phyloP scores from a whole-genome alignment of 1,140 invertebrate genomes.

The Calliopsis andreniformis region DNA sequence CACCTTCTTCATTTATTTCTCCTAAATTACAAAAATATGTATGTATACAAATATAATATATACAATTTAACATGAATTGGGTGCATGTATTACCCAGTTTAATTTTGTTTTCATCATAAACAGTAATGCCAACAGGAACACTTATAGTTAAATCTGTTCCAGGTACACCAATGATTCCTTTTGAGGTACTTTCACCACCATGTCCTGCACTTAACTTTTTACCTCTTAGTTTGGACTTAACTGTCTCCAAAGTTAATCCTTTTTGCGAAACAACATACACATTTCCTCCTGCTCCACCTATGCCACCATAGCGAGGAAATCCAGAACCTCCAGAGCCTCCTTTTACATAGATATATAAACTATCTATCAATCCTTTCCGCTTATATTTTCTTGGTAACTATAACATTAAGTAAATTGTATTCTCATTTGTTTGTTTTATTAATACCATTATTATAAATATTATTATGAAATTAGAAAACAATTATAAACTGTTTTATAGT shows the following conservation, averaged over 20 bases:
- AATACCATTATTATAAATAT: no score
- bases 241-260: conserved; percentile 82
- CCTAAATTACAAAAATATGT: conserved; percentile 78
- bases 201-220: conserved; percentile 84
- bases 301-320: conserved; percentile 89
- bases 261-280: conserved; percentile 88
- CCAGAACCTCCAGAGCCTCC: conserved; percentile 91
- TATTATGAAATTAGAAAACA: not conserved
- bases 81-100: conserved; percentile 80
- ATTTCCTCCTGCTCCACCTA: conserved; percentile 93
- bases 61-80: conserved; percentile 21
- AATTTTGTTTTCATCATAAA: conserved; percentile 85
- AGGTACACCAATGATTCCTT: conserved; percentile 87
- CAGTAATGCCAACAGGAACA: conserved; percentile 90
- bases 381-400: conserved; percentile 76
- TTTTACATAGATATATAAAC: conserved; percentile 86
- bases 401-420: conserved; percentile 11
- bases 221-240: conserved; percentile 81
- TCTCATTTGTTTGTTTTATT: no score
- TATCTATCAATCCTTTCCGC: conserved; percentile 86
- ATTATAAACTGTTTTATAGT: conserved; percentile 1
- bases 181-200: conserved; percentile 87
- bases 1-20: conserved; percentile 87
- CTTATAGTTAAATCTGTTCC: conserved; percentile 87
- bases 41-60: not conserved